Evolutionary conservation across 2,888 invertebrate genomes (phyloP), one percentile per base, ranked within the genome.

Genomic region (Parapristionchus giblindavisi): DNA sequence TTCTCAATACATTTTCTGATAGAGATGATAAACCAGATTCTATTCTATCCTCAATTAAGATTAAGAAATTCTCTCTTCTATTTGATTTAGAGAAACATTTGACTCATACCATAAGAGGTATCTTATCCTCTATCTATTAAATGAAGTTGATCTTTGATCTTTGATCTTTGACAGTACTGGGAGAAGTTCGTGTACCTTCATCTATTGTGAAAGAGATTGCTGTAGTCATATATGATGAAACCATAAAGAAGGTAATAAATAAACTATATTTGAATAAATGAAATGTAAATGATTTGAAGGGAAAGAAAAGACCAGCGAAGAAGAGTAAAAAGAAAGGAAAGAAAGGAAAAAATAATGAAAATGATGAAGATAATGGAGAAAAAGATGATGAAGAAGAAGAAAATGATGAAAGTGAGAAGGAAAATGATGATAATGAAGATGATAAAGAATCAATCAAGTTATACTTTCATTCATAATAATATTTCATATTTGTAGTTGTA

Each of bases 81-180:
- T 70, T 70, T 54, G 70, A 70, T 29, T 1, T 70, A 38, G 70
- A 70, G 29, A 70, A 70, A 27, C 4, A 36, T 17, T 54, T 70
- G 36, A 36, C 8, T 6, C 38, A 52, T 29, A 70, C 70, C 8
- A 27, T 70, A 24, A 52, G 40, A 52, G 54, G 70, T 70, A n/a
- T 54, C 27, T 54, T 54, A 54, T 54, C n/a, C 56, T 54, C 6
- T 54, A 6, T 54, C 17, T 14, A 32, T 17, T 36, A 40, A 66
- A 11, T 36, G 24, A 8, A 29, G 29, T 3, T 29, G 3, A 6
- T 51, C 36, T 51, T n/a, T n/a, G 21, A 56, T 17, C 14, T 8
- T 8, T 56, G 24, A 56, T 17, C 14, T 17, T 56, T 11, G 14
- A 8, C 54, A 70, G 70, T 36, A 52, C 21, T 70, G 27, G 54